phyloP scores from a whole-genome alignment of 2,113 vertebrate species.

The Salvelinus alpinus region DNA sequence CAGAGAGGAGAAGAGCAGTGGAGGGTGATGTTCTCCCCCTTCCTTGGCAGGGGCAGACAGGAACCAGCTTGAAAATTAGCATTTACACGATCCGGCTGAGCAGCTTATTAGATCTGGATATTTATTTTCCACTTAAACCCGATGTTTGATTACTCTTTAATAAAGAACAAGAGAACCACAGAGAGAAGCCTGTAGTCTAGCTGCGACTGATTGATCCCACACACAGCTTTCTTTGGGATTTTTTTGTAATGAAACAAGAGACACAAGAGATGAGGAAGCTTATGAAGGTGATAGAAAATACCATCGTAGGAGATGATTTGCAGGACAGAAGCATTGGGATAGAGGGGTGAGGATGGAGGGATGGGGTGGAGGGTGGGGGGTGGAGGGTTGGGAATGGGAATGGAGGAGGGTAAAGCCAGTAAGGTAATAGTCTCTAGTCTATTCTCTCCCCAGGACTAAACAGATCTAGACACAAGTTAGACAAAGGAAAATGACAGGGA shows the following conservation, averaged over 20 bases:
- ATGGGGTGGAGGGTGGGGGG: background rate
- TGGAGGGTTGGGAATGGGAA: too few relatives aligned
- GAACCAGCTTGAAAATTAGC: slow-evolving; percentile 97
- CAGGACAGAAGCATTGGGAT: slow-evolving; percentile 29
- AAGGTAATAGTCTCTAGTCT: slow-evolving; percentile 35
- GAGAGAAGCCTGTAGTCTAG: background rate
- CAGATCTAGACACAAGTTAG: background rate
- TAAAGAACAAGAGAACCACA: slow-evolving; percentile 86
- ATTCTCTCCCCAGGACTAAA: slow-evolving; percentile 40
- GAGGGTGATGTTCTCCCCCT: slow-evolving; percentile 83
- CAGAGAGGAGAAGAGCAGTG: slow-evolving; percentile 78
- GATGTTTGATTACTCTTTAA: slow-evolving; percentile 97
- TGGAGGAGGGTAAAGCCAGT: background rate
- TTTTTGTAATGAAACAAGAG: slow-evolving; percentile 85
- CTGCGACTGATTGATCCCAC: slow-evolving; percentile 84
- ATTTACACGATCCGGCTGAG: slow-evolving; percentile 98
- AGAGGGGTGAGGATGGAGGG: slow-evolving; percentile 17
- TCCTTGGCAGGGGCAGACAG: slow-evolving; percentile 87
- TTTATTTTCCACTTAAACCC: slow-evolving; percentile 98
- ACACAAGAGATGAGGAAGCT: slow-evolving; percentile 76
- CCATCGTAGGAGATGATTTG: slow-evolving; percentile 66
- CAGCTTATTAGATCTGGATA: slow-evolving; percentile 98
- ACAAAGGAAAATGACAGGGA: slow-evolving; percentile 23
- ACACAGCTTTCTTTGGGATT: slow-evolving; percentile 85
- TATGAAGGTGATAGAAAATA: slow-evolving; percentile 76